Evolutionary conservation across 2,888 invertebrate species (phyloP).

Genomic region (Mesorhabditis spiculigera): DNA sequence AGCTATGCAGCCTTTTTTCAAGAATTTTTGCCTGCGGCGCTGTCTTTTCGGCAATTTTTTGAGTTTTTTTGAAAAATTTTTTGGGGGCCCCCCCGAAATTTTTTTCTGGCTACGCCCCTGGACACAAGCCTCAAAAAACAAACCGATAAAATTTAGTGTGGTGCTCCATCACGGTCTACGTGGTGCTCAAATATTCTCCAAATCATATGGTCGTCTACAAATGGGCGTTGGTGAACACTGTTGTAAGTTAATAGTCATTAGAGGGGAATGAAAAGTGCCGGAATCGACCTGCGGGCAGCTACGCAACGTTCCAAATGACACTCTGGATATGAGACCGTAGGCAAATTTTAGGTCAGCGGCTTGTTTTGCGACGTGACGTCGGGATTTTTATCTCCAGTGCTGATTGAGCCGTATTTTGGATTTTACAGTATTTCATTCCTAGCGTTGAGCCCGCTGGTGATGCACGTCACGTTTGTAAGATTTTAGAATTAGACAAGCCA

Average conservation of each 20-base stretch:
- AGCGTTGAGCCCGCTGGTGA: background rate
- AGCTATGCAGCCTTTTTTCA: background rate
- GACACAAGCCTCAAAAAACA: background rate
- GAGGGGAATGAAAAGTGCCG: background rate
- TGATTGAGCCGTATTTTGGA: background rate
- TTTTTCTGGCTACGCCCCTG: no score
- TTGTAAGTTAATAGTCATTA: background rate
- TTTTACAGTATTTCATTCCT: background rate
- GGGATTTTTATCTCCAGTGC: background rate
- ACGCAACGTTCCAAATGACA: no score
- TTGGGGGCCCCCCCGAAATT: no score
- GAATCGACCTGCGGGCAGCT: no score
- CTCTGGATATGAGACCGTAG: no score
- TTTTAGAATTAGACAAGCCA: background rate
- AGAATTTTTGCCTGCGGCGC: no score
- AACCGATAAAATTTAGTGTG: background rate
- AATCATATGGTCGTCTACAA: background rate
- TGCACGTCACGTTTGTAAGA: background rate
- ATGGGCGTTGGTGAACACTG: background rate
- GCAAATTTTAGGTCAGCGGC: background rate
- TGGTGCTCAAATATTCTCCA: background rate
- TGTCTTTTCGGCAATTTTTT: no score
- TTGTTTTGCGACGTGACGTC: background rate
- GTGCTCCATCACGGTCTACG: background rate
- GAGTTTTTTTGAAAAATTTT: no score